phyloP scores from a whole-genome alignment of 2,113 vertebrate genomes.

The Nesogale talazaci region DNA sequence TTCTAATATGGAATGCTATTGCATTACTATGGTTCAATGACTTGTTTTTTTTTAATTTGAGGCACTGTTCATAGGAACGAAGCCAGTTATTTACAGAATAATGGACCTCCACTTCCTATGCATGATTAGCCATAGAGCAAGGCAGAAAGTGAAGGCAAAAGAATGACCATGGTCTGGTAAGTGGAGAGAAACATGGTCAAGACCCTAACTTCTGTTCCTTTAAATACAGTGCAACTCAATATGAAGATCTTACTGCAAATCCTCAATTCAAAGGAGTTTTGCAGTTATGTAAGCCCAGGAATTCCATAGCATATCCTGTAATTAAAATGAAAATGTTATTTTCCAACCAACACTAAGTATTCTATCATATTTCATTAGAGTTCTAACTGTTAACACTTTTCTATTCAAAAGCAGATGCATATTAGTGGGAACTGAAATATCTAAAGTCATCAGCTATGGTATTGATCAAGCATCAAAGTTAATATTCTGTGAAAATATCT shows the following conservation, averaged over 20 bases:
- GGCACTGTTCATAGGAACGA: not conserved
- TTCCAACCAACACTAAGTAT: not conserved
- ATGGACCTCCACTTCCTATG: not conserved
- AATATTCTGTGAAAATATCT: conserved; percentile 51
- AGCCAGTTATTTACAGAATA: conserved; percentile 31
- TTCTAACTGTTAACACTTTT: conserved; percentile 48
- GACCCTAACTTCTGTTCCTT: not conserved
- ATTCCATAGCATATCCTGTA: conserved; percentile 1
- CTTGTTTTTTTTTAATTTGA: conserved; percentile 8
- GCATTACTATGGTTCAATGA: not conserved
- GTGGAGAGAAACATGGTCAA: conserved; percentile 7
- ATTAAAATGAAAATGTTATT: conserved; percentile 53
- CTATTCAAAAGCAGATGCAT: not conserved
- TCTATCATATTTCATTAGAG: conserved; percentile 39
- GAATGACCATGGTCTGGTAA: conserved; percentile 25
- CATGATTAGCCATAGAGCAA: conserved; percentile 38
- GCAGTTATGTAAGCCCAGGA: not conserved
- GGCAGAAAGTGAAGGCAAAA: conserved; percentile 36
- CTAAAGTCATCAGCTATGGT: conserved; percentile 61
- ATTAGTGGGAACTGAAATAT: conserved; percentile 52
- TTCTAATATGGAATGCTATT: conserved; percentile 24
- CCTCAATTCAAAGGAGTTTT: not conserved
- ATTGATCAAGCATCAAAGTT: conserved; percentile 66
- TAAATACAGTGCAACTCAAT: not conserved
- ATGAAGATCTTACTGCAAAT: conserved; percentile 21